phyloP scores from a whole-genome alignment of 2,797 vertebrate species.

The Amphiprion clarkii region DNA sequence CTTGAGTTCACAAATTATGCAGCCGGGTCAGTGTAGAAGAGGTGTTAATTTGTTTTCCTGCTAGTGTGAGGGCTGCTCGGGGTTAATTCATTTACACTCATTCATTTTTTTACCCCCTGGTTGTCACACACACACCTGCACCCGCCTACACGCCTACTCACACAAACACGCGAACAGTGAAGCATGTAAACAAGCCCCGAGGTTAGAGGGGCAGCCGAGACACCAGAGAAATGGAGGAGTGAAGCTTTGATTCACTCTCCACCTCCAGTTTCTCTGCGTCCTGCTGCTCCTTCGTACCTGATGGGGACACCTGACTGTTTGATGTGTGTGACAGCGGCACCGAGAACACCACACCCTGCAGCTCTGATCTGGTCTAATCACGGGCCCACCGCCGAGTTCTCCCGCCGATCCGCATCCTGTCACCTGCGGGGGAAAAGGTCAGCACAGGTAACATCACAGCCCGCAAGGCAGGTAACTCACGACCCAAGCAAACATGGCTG shows the following conservation, averaged over 20 bases:
- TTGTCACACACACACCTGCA: constrained; percentile 36
- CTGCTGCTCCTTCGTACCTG: constrained; percentile 68
- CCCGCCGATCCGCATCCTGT: constrained; percentile 68
- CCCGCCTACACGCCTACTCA: constrained; percentile 14
- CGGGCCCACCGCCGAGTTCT: constrained; percentile 41
- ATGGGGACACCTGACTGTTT: constrained; percentile 75
- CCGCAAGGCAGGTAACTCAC: constrained; percentile 56
- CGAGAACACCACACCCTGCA: constrained; percentile 73
- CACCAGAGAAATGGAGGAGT: constrained; percentile 39
- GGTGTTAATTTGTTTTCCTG: constrained; percentile 63
- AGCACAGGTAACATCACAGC: constrained; percentile 71
- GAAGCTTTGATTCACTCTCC: constrained; percentile 67
- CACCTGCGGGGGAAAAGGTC: constrained; percentile 75
- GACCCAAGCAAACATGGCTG: constrained; percentile 58
- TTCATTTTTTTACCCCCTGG: constrained; percentile 41
- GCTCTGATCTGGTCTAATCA: constrained; percentile 70
- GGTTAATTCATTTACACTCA: constrained; percentile 60
- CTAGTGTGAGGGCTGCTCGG: constrained; percentile 42
- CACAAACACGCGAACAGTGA: constrained; percentile 11
- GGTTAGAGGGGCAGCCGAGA: constrained; percentile 50
- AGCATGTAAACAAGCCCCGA: constrained; percentile 46
- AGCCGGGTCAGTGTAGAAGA: constrained; percentile 45
- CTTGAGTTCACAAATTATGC: constrained; percentile 46
- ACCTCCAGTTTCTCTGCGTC: constrained; percentile 55
- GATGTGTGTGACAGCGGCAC: constrained; percentile 70